Conservation (phyloP, 2,797 vertebrate genomes). For the Bradypodion ventrale region DNA sequence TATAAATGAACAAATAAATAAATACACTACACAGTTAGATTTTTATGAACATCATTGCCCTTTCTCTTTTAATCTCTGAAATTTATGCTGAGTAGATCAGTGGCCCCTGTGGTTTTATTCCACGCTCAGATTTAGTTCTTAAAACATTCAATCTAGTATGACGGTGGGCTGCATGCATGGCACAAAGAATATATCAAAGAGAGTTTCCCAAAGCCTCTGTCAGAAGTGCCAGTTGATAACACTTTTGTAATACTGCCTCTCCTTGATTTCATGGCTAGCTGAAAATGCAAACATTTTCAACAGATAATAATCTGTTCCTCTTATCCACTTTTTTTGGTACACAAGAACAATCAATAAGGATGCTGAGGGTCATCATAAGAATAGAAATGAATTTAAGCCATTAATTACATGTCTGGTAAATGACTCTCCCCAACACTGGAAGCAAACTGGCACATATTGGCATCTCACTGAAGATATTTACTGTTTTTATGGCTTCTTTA, state of each 20-base stretch:
- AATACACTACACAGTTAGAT: background rate
- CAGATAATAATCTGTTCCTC: background rate
- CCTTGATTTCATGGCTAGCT: rapidly evolving
- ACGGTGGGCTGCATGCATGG: background rate
- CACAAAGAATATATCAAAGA: rapidly evolving
- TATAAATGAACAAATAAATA: background rate
- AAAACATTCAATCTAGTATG: background rate
- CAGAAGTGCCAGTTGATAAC: background rate
- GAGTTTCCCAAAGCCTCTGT: background rate
- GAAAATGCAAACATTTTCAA: background rate
- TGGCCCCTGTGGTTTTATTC: background rate
- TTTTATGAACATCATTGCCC: background rate
- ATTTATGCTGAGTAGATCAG: background rate
- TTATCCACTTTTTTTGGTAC: background rate
- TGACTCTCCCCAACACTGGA: background rate
- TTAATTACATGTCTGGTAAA: background rate
- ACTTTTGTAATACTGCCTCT: background rate
- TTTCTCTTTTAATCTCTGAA: background rate
- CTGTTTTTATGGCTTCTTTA: background rate
- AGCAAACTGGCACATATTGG: background rate
- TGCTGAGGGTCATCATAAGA: background rate
- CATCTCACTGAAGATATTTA: background rate
- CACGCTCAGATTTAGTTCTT: background rate
- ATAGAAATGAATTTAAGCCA: background rate
- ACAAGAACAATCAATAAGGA: background rate